These are phyloP conservation scores for Beroe ovata DNA, from an alignment of 37 sponge, comb jelly and placozoan species.

Conservation along the genomic window DNA sequence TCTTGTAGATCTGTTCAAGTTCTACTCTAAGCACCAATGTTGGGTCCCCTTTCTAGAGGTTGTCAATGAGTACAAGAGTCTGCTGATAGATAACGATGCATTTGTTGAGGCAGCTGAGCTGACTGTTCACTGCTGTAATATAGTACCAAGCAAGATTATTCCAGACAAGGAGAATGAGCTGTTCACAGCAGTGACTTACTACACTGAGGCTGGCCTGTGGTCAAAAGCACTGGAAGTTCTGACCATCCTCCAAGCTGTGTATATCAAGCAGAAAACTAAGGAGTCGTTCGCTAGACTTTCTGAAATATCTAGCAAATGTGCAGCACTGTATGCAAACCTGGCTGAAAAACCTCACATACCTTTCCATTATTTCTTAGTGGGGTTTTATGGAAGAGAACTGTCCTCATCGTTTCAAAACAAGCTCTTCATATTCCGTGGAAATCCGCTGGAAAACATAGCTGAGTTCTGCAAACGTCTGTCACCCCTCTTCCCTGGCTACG, in stretches of 20 bases:
- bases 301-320: not conserved
- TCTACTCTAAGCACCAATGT: constrained; percentile 25
- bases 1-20: not conserved
- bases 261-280: not conserved
- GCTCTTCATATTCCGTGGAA: constrained; percentile 33
- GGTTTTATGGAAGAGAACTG: constrained; percentile 4
- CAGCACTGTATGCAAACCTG: constrained; percentile 19
- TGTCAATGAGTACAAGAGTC: not conserved
- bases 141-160: not conserved
- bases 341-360: constrained; percentile 46
- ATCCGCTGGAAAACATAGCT: not conserved
- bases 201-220: constrained; percentile 42
- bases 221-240: constrained; percentile 7
- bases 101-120: constrained; percentile 35
- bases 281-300: constrained; percentile 1
- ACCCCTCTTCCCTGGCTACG: not conserved
- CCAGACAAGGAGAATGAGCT: not conserved
- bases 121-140: not conserved
- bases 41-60: constrained; percentile 11
- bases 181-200: constrained; percentile 20
- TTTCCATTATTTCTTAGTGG: constrained; percentile 38
- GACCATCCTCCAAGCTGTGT: not conserved
- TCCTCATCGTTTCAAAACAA: not conserved
- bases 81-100: constrained; percentile 16
- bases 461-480: not conserved